Conservation (phyloP, 2,888 invertebrate species). For the Aricia artaxerxes region DNA sequence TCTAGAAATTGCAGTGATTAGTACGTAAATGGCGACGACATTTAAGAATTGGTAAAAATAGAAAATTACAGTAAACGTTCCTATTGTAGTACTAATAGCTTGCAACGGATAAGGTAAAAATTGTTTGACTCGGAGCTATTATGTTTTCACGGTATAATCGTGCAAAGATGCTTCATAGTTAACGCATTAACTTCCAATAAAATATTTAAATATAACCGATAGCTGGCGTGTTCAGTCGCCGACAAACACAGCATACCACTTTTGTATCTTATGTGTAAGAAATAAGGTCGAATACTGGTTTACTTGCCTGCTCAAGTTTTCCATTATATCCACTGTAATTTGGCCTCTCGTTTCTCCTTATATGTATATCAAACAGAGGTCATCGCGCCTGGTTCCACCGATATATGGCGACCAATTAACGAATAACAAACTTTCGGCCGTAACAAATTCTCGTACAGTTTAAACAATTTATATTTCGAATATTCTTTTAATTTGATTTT, state of each 20-base stretch:
- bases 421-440: constrained; percentile 72
- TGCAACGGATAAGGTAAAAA: constrained; percentile 37
- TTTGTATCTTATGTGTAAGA: background rate
- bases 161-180: constrained; percentile 66
- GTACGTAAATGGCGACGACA: constrained; percentile 29
- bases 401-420: constrained; percentile 72
- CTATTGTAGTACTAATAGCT: constrained; percentile 30
- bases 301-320: constrained; percentile 40
- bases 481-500: constrained; percentile 69
- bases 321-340: constrained; percentile 39
- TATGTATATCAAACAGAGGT: constrained; percentile 5
- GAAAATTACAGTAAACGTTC: constrained; percentile 30
- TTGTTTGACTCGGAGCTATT: constrained; percentile 45
- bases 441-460: constrained; percentile 77
- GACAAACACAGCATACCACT: background rate
- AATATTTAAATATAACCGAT: constrained; percentile 67
- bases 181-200: constrained; percentile 66
- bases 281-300: constrained; percentile 3
- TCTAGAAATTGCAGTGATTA: constrained; percentile 31
- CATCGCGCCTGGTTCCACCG: constrained; percentile 38
- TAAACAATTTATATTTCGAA: constrained; percentile 74
- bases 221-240: constrained; percentile 44
- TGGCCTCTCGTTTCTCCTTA: constrained; percentile 36
- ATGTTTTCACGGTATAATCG: constrained; percentile 67
- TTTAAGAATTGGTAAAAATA: constrained; percentile 26